Base-by-base conservation (phyloP, 1,140 invertebrate species). In the Euwallacea fornicatus region DNA sequence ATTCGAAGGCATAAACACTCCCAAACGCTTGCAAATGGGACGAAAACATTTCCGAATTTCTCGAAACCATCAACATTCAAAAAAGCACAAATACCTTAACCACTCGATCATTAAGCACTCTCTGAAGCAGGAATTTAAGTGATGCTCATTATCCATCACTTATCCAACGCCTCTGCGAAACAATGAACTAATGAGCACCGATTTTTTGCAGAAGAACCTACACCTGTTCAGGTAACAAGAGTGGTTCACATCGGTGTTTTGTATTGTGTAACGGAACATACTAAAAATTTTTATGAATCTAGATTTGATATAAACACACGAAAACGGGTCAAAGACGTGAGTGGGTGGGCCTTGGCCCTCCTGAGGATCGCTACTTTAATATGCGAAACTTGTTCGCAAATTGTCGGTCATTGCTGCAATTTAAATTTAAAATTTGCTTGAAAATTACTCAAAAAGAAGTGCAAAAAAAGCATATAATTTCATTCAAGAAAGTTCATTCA, bases 291-390 rank as follows among this genome's bases (percentile, higher is more conserved):
- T 33, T 33, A 33, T 33, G 4, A 33, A 33, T 33, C 21, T 33
- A 33, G 21, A 33, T 33, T 33, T 33, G 21, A 33, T 33, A 2
- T 33, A 33, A 15, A 56, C 11, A 56, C 8, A 56, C 16, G 59
- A 64, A 70, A 70, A 70, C 60, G 42, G 68, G 68, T 56, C 60
- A 70, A 70, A 70, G 68, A 69, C 67, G 67, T 69, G 67, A 70
- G 68, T 63, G 60, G 68, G 68, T 41, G 68, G 68, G 50, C 68
- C 68, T 62, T 55, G 60, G 53, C 61, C 60, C 65, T 66, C 60
- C 60, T 69, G 66, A 61, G 68, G 54, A 70, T 63, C 33, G 33
- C 15, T 56, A 21, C 21, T 41, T 70, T 64, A 42, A 60, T 64
- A 70, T 70, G 68, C 68, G 43, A 56, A 44, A 7, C 44, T n/a